Conservation (phyloP, 2,797 vertebrate species). For the Chelonia mydas region DNA sequence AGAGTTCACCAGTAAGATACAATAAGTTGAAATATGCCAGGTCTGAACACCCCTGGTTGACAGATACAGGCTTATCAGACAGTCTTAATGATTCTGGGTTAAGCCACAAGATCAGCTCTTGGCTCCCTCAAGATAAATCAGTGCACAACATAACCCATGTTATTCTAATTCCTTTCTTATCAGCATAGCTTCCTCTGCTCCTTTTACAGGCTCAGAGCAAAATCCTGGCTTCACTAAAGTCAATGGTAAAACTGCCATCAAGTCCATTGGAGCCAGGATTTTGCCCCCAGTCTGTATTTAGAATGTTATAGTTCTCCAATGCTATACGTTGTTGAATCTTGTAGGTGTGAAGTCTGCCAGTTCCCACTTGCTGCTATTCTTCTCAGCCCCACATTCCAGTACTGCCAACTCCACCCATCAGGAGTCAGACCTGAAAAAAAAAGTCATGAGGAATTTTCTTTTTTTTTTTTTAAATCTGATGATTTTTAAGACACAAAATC, state of each 20-base stretch:
- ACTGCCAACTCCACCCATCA: not conserved
- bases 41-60: not conserved
- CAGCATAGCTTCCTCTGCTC: not conserved
- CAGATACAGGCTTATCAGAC: not conserved
- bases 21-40: not conserved
- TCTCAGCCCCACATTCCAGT: not conserved
- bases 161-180: not conserved
- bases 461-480: not conserved
- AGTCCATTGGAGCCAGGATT: not conserved
- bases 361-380: not conserved
- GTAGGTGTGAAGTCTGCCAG: not conserved
- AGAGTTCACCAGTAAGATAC: not conserved
- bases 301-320: not conserved
- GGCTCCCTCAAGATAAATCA: not conserved
- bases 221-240: not conserved
- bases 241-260: not conserved
- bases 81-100: not conserved
- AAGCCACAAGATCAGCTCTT: not conserved
- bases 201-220: not conserved
- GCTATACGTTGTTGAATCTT: not conserved
- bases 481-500: not conserved
- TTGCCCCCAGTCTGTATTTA: not conserved
- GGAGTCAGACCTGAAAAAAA: no score
- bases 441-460: no score
- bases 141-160: not conserved